Evolutionary conservation across 2,113 vertebrate genomes (phyloP).

Genomic region (Dasyornis broadbenti): DNA sequence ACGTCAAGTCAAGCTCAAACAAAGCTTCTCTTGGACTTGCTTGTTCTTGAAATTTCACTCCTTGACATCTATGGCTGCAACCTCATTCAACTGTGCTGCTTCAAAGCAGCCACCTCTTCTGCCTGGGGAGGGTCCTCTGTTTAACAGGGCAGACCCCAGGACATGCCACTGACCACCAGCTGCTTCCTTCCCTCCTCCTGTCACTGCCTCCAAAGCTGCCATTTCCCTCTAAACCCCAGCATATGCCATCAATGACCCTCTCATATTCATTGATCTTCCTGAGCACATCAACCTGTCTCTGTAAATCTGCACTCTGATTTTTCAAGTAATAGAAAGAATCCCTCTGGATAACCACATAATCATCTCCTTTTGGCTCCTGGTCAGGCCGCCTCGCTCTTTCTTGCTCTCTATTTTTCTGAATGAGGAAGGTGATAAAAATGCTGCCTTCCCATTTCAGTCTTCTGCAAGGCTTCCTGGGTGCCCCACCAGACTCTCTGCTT

Average conservation of each 20-base stretch:
- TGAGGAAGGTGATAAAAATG: background rate
- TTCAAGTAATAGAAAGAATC: constrained; percentile 62
- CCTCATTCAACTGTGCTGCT: background rate
- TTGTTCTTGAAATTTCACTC: background rate
- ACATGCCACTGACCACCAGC: background rate
- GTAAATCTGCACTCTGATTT: constrained; percentile 59
- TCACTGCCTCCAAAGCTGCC: background rate
- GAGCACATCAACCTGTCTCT: constrained; percentile 58
- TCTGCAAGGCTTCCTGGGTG: constrained; percentile 4
- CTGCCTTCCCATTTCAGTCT: background rate
- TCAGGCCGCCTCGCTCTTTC: background rate
- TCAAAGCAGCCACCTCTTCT: background rate
- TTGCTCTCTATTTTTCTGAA: constrained; percentile 32
- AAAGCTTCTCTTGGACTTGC: background rate
- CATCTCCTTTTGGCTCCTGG: constrained; percentile 51
- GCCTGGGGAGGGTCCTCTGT: background rate
- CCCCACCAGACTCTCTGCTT: background rate
- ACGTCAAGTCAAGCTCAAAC: accelerated
- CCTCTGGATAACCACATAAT: constrained; percentile 61
- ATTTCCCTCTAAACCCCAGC: background rate
- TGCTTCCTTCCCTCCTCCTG: background rate
- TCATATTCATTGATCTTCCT: constrained; percentile 52
- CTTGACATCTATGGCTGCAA: background rate
- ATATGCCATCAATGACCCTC: constrained; percentile 44
- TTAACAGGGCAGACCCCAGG: background rate